phyloP scores from a whole-genome alignment of 1,140 invertebrate genomes.

The Ladona fulva region DNA sequence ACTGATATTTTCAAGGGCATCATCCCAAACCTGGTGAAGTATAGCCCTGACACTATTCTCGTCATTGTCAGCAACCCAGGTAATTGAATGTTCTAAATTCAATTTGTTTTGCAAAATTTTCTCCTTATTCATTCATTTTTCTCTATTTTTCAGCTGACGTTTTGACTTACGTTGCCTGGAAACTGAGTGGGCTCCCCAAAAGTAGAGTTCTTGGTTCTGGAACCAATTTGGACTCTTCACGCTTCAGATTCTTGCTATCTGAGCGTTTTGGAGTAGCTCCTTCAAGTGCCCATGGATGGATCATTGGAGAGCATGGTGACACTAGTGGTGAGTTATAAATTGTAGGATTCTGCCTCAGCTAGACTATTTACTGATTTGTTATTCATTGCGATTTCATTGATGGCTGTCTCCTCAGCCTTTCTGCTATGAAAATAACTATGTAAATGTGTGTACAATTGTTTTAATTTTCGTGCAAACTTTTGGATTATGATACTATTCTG shows the following conservation, averaged over 20 bases:
- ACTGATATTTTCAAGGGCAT: slow-evolving; percentile 81
- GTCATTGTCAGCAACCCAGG: slow-evolving; percentile 82
- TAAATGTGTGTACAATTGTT: no score
- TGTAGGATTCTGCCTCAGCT: background rate
- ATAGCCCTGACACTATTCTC: slow-evolving; percentile 79
- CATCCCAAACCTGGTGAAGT: slow-evolving; percentile 69
- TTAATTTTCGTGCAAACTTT: no score
- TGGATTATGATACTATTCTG: no score
- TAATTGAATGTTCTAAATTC: slow-evolving; percentile 25
- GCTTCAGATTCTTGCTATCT: slow-evolving; percentile 81
- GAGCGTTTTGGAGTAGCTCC: slow-evolving; percentile 70
- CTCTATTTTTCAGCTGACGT: slow-evolving; percentile 56
- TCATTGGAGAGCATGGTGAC: slow-evolving; percentile 81
- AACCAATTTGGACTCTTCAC: slow-evolving; percentile 81
- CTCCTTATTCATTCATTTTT: background rate
- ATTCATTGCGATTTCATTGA: no score
- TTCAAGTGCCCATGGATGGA: slow-evolving; percentile 77
- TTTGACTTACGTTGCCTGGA: slow-evolving; percentile 88
- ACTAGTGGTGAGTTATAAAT: slow-evolving; percentile 49
- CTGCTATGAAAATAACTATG: no score
- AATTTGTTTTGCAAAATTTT: background rate
- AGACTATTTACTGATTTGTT: no score
- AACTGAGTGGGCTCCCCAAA: slow-evolving; percentile 75
- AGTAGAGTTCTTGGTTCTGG: slow-evolving; percentile 82
- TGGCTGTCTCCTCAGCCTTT: no score